Conservation (phyloP, 2,797 vertebrate species). For the Galagoides demidoff region DNA sequence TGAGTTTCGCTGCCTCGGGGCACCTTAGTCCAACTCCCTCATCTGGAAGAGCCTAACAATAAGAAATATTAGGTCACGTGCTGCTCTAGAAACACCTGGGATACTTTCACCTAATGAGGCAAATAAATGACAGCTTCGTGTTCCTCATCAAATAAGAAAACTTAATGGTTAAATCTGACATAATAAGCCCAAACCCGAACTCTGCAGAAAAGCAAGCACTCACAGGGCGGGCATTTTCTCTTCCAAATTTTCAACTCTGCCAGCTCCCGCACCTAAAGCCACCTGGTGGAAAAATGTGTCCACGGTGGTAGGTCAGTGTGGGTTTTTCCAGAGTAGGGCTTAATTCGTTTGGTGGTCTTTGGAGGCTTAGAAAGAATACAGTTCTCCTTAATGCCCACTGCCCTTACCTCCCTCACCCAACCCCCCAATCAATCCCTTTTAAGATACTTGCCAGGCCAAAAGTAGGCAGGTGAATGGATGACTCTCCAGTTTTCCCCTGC, state of each 20-base stretch:
- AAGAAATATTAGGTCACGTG: conserved; percentile 45
- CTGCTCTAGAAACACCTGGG: conserved; percentile 67
- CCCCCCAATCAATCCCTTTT: background rate
- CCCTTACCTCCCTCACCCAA: accelerated
- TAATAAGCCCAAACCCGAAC: background rate
- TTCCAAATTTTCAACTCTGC: conserved; percentile 22
- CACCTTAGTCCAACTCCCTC: conserved; percentile 67
- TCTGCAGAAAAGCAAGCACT: conserved; percentile 45
- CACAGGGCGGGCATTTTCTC: background rate
- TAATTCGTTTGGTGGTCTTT: background rate
- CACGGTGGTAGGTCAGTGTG: background rate
- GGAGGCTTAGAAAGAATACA: background rate
- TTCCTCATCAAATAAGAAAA: conserved; percentile 47
- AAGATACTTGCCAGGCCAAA: background rate
- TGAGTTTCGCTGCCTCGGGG: conserved; percentile 63
- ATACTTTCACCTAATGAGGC: conserved; percentile 60
- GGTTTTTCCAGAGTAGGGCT: background rate
- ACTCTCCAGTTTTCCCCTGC: no score
- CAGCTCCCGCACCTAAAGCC: conserved; percentile 31
- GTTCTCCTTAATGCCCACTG: background rate
- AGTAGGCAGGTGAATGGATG: accelerated
- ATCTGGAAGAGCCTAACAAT: conserved; percentile 69
- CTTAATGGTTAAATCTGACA: background rate
- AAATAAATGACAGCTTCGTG: background rate
- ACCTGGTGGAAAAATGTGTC: conserved; percentile 31